These are phyloP conservation scores for Bradypodion pumilum DNA, from an alignment of 2,797 vertebrate genomes.

Conservation along the genomic window DNA sequence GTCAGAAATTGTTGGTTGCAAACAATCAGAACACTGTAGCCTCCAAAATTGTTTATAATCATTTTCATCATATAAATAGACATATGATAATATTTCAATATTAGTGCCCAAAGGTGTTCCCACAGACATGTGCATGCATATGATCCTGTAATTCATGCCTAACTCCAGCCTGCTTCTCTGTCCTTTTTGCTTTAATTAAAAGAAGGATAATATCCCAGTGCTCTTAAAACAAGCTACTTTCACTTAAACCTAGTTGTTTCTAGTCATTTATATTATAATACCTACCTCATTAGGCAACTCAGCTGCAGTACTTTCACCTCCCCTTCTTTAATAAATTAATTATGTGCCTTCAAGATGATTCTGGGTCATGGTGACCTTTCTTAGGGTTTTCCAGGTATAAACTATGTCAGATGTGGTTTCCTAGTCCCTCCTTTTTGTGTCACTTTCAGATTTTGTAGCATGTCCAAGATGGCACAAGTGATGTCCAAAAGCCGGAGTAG, in stretches of 20 bases:
- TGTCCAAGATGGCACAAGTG: too few species aligned
- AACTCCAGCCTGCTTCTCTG: neutral
- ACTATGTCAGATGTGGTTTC: too few species aligned
- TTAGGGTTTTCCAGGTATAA: too few species aligned
- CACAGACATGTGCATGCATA: constrained; percentile 18
- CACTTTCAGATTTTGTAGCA: too few species aligned
- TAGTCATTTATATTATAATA: constrained; percentile 15
- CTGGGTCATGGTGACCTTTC: too few species aligned
- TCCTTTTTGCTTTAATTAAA: constrained; percentile 10
- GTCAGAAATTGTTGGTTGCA: neutral
- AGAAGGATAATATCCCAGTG: constrained; percentile 11
- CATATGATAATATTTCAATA: constrained; percentile 8
- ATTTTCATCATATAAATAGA: constrained; percentile 2
- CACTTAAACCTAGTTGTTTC: constrained; percentile 1
- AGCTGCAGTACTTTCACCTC: neutral
- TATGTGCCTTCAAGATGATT: too few species aligned
- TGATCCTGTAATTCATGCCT: constrained; percentile 27
- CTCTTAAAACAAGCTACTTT: neutral
- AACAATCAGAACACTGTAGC: neutral
- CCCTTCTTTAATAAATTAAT: neutral
- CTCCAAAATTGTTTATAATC: neutral
- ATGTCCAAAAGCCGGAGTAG: too few species aligned
- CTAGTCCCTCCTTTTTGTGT: too few species aligned
- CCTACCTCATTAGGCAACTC: neutral
- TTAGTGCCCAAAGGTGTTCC: constrained; percentile 9